Conservation (phyloP, 1,140 invertebrate genomes). For the Antheraea mylitta region DNA sequence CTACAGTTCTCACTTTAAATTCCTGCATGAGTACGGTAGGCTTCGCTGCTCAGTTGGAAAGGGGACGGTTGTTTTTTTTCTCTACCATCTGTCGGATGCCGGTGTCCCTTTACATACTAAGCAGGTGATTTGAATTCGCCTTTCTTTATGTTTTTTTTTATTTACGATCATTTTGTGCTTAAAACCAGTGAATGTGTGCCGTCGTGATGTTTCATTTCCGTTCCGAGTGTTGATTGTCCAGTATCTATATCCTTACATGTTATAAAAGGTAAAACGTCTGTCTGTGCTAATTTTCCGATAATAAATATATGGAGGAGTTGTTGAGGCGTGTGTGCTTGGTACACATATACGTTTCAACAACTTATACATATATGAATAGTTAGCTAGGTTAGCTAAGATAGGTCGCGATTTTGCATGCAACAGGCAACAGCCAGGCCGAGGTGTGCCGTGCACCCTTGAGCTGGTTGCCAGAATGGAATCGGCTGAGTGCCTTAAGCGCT, state of each 20-base stretch:
- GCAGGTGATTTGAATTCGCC: conserved; percentile 70
- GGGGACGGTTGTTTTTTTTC: conserved; percentile 55
- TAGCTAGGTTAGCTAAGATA: too few species aligned
- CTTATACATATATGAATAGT: too few species aligned
- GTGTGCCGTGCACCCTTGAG: too few species aligned
- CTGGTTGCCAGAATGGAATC: too few species aligned
- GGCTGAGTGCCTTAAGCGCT: too few species aligned
- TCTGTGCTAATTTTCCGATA: background rate
- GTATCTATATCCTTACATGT: background rate
- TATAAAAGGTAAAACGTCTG: background rate
- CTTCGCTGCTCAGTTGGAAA: conserved; percentile 22
- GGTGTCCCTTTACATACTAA: conserved; percentile 67
- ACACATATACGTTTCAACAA: too few species aligned
- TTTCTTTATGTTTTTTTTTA: conserved; percentile 28
- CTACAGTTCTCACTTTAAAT: conserved; percentile 4
- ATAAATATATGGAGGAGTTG: too few species aligned
- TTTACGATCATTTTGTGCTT: conserved; percentile 2
- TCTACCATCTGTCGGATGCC: conserved; percentile 63
- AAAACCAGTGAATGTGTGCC: conserved; percentile 18
- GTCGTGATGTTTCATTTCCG: conserved; percentile 18
- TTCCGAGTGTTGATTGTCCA: conserved; percentile 1
- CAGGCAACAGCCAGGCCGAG: too few species aligned
- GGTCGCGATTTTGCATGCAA: too few species aligned
- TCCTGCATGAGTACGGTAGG: conserved; percentile 14
- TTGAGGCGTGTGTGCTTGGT: too few species aligned